Evolutionary conservation across 2,797 vertebrate species (phyloP), one percentile per base, ranked within the genome.

Genomic region (Ptychadena robeensis): DNA sequence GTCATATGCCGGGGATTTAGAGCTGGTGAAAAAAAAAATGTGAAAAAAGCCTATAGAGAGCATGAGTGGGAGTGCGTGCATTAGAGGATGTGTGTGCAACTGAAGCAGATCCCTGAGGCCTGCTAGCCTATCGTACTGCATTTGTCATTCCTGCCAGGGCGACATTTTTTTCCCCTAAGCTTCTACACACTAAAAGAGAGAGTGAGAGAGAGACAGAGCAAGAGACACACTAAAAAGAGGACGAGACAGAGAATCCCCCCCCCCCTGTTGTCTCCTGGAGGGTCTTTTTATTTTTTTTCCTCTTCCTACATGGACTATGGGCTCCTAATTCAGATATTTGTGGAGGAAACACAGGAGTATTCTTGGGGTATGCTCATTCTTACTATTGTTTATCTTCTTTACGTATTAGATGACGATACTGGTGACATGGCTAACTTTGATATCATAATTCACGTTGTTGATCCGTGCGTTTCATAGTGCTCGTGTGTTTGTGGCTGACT

Each of bases 1-100:
- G 97, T 99, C 97, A 98, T 98, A 97, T 98, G 97, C 96, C 96
- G 96, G 94, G 96, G 96, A 97, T 98, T 97, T 96, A 93, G 95
- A 96, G 94, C 92, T 94, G 90, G 90, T 91, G 88, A 69, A 91
- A 91, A 87, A n/a, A 86, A 86, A 86, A 88, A 86, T 85, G 86
- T 85, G 82, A 68, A 84, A 90, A 90, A 89, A 90, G 88, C 92
- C 87, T 91, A 88, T 89, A 88, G 87, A 90, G 91, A 93, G 94
- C 91, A 88, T 89, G 92, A 93, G 93, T 91, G 91, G 92, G 91
- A 93, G 91, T 88, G 90, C 85, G 91, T 90, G 92, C 94, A 92
- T 93, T 92, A 91, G 93, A 91, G 93, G 93, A 91, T 91, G 94
- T 89, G 90, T 93, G 92, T 89, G 93, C 93, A 92, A 92, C 93